These are phyloP conservation scores for Steinernema feltiae DNA, from an alignment of 1,140 invertebrate species.

Conservation along the genomic window DNA sequence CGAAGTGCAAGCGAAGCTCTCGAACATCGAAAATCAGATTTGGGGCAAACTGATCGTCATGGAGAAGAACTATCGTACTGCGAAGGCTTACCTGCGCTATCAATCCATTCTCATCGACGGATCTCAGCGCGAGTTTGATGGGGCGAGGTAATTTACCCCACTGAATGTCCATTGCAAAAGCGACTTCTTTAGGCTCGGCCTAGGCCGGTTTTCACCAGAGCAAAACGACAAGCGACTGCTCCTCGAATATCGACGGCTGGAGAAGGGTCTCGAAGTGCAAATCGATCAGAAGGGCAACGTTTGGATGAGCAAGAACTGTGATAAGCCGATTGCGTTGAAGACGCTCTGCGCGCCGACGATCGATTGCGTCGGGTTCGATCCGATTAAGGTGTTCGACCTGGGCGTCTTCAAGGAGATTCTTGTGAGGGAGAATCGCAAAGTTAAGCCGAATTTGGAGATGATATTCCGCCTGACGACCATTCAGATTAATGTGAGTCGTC, in stretches of 20 bases:
- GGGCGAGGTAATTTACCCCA: background rate
- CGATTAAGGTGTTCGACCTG: conserved; percentile 6
- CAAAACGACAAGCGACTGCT: background rate
- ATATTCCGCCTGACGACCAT: background rate
- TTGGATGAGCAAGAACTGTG: conserved; percentile 5
- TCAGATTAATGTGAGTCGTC: background rate
- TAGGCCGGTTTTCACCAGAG: background rate
- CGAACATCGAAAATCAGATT: conserved; percentile 21
- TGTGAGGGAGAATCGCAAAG: background rate
- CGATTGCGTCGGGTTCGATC: background rate
- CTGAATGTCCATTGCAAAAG: background rate
- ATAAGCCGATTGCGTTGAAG: background rate
- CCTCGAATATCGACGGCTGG: background rate
- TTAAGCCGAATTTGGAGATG: background rate
- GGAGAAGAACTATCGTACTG: conserved; percentile 19
- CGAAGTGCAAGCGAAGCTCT: conserved; percentile 19
- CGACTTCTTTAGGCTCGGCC: background rate
- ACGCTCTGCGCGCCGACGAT: background rate
- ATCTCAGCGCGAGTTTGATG: conserved; percentile 1
- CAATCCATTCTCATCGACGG: conserved; percentile 11
- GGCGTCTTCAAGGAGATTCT: background rate
- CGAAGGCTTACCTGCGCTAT: conserved; percentile 18
- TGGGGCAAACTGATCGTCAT: conserved; percentile 25
- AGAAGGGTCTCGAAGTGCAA: background rate
- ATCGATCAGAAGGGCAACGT: background rate